Evolutionary conservation across 1,140 invertebrate species (phyloP).

Genomic region (Diachasma alloeum): DNA sequence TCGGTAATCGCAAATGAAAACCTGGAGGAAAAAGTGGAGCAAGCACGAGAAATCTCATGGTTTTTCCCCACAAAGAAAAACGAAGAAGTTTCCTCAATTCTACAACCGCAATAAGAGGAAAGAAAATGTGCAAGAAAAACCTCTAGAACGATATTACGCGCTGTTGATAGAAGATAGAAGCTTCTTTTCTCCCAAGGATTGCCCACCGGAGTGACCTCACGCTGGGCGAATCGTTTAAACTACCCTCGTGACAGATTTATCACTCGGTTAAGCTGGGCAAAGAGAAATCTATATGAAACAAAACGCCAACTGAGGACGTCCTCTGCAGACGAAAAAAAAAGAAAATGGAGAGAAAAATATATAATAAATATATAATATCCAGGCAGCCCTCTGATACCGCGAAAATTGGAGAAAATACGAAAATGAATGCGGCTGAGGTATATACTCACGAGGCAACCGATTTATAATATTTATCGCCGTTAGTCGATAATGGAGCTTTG

Average conservation of each 20-base stretch:
- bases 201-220: not conserved
- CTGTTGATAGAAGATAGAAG: not conserved
- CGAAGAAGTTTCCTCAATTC: not conserved
- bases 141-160: not conserved
- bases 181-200: not conserved
- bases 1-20: too few relatives aligned
- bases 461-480: slow-evolving; percentile 62
- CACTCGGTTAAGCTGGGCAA: not conserved
- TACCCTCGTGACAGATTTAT: not conserved
- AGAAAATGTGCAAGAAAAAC: not conserved
- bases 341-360: not conserved
- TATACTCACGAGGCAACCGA: slow-evolving; percentile 32
- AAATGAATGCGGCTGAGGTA: not conserved
- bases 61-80: not conserved
- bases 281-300: not conserved
- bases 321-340: not conserved
- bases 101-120: not conserved
- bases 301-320: not conserved
- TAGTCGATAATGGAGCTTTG: slow-evolving; percentile 60
- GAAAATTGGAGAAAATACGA: not conserved
- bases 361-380: not conserved
- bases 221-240: not conserved
- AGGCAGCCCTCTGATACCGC: not conserved
- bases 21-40: not conserved
- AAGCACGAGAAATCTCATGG: not conserved